Base-by-base conservation (phyloP, 92 coral and sea anemone species). In the Epizoanthus fatuus region DNA sequence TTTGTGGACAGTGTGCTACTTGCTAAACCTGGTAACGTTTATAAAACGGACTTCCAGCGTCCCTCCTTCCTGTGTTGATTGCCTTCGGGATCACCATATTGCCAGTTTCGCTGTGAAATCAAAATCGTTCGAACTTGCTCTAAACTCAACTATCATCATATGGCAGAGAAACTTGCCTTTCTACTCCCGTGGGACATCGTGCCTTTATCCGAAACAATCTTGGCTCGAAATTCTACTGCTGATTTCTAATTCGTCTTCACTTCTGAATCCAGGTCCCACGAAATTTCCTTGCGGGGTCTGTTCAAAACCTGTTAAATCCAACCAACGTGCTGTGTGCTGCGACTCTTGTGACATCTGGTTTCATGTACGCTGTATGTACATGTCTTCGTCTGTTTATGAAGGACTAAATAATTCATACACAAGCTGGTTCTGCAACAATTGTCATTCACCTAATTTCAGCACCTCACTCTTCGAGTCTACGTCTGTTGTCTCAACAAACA, bases 341-440 rank as follows among this genome's bases (percentile, higher is more conserved):
- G 66, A 60, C 66, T 60, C 66, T 25, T 60, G 66, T 60, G 66
- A 60, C 66, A 60, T 60, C 66, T 60, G 66, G 66, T 60, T 60
- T 60, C 38, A 60, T 60, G 32, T 19, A 60, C 66, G 66, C 66
- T 60, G 32, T 60, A 60, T 19, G 66, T 20, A 60, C 66, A 19
- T 60, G 38, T 60, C 66, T 2, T 60, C 38, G 66, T 60, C 66
- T 60, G 66, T 20, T 57, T 57, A 57, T 14, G 22, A 57, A 57
- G 19, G 22, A 57, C 63, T 15, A 57, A 15, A 55, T 54, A 54
- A 54, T 54, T 55, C 60, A 55, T 55, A 12, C 16, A 55, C 60
- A 12, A 55, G 60, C 19, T 59, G 64, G 19, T 59, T 59, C 64
- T 59, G 64, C 64, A 59, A n/a, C 64, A 59, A 59, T 59, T 59